A percentile compares a stretch with the other conserved stretches of the same genome.
phyloP scores from a whole-genome alignment of 2,888 invertebrate genomes.

The Eutolmus rufibarbis region DNA sequence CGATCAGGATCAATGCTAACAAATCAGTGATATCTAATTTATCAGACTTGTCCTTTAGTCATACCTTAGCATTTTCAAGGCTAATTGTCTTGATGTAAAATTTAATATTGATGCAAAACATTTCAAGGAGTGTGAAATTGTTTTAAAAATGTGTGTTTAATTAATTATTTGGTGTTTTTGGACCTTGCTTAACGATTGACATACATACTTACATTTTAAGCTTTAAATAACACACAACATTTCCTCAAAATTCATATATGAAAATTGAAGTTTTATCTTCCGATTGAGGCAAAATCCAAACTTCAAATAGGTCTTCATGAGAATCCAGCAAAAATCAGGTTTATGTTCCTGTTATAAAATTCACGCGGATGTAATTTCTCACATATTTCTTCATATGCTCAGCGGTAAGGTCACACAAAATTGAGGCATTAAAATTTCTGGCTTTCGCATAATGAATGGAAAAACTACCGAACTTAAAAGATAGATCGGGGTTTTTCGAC shows the following conservation, averaged over 20 bases:
- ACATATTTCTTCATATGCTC: neutral
- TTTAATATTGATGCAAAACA: neutral
- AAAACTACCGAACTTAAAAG: neutral
- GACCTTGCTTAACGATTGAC: neutral
- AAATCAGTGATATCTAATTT: neutral
- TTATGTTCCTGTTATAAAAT: neutral
- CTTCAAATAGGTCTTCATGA: neutral
- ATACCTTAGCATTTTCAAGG: neutral
- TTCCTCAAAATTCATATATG: neutral
- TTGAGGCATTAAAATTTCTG: neutral
- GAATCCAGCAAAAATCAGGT: neutral
- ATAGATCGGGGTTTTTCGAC: neutral
- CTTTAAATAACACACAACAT: neutral
- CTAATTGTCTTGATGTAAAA: neutral
- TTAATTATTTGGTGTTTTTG: neutral
- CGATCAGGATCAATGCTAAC: neutral
- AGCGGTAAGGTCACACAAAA: neutral
- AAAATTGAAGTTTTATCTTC: neutral
- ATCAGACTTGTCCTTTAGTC: neutral
- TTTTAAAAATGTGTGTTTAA: neutral
- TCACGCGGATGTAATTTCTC: neutral
- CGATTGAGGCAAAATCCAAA: neutral
- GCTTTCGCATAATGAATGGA: neutral
- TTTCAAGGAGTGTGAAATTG: neutral
- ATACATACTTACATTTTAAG: neutral